Conservation (phyloP, 1,140 invertebrate genomes). For the Aricia agestis region DNA sequence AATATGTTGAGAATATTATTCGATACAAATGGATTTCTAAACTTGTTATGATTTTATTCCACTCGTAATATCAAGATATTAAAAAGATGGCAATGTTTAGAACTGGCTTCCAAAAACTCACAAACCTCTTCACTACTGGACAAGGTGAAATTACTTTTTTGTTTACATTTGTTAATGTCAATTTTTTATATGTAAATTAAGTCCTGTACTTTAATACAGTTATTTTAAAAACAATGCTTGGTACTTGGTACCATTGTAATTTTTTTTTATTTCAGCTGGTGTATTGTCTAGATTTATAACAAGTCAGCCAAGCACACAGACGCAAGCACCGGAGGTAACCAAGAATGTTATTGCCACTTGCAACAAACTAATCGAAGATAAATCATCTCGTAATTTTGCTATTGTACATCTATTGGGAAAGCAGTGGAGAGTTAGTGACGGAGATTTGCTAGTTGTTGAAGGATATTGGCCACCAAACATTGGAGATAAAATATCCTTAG, state of each 20-base stretch:
- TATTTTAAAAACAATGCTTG: too few relatives aligned
- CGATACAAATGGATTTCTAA: not conserved
- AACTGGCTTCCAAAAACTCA: slow-evolving; percentile 52
- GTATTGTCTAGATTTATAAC: slow-evolving; percentile 55
- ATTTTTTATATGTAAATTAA: too few relatives aligned
- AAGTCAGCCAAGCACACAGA: slow-evolving; percentile 39
- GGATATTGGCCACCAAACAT: slow-evolving; percentile 89
- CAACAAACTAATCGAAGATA: slow-evolving; percentile 62
- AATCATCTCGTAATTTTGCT: slow-evolving; percentile 88
- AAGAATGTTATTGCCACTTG: slow-evolving; percentile 65
- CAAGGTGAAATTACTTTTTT: slow-evolving; percentile 41
- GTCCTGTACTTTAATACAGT: too few relatives aligned
- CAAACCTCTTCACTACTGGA: slow-evolving; percentile 42
- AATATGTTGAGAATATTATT: too few relatives aligned
- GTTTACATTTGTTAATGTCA: not conserved
- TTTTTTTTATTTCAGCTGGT: slow-evolving; percentile 43
- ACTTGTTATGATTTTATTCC: not conserved
- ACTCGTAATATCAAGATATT: not conserved
- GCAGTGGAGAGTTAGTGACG: slow-evolving; percentile 92
- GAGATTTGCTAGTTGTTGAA: slow-evolving; percentile 90
- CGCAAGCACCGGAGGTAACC: slow-evolving; percentile 38
- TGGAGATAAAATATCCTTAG: slow-evolving; percentile 89
- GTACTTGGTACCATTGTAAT: not conserved
- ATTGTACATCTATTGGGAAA: slow-evolving; percentile 88
- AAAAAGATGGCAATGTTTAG: slow-evolving; percentile 23